Conservation (phyloP, 2,797 vertebrate species). For the Oreonectes daqikongensis region DNA sequence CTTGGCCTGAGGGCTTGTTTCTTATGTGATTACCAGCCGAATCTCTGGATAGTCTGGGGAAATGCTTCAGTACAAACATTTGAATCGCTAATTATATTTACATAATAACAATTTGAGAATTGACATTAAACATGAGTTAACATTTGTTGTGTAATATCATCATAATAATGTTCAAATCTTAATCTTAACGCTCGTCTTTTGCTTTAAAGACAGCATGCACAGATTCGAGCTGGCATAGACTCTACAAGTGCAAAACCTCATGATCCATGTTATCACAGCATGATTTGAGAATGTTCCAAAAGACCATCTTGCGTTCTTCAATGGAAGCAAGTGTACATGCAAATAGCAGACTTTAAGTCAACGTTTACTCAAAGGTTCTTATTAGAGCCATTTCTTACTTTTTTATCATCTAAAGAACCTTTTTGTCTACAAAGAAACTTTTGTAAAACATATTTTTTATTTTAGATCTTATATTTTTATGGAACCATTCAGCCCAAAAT, state of each 20-base stretch:
- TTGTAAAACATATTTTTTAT: no score
- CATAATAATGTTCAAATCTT: no score
- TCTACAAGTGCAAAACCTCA: not conserved
- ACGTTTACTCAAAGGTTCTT: no score
- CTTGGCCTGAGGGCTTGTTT: constrained; percentile 30
- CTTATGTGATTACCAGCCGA: constrained; percentile 55
- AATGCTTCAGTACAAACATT: not conserved
- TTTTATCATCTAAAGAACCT: no score
- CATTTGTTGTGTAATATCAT: no score
- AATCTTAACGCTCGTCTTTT: not conserved
- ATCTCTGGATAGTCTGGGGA: not conserved
- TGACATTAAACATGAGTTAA: not conserved
- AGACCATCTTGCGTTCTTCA: not conserved
- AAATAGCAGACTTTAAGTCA: not conserved
- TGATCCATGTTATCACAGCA: not conserved
- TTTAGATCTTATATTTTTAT: no score
- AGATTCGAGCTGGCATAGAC: not conserved
- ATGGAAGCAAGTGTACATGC: not conserved
- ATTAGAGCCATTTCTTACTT: no score
- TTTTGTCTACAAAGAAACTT: no score
- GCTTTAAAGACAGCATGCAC: not conserved
- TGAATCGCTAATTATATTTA: not conserved
- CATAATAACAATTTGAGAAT: not conserved
- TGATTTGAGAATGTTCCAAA: not conserved
- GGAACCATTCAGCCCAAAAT: no score